These are phyloP conservation scores for Amphilophus citrinellus DNA, from an alignment of 2,113 vertebrate species.

Conservation along the genomic window DNA sequence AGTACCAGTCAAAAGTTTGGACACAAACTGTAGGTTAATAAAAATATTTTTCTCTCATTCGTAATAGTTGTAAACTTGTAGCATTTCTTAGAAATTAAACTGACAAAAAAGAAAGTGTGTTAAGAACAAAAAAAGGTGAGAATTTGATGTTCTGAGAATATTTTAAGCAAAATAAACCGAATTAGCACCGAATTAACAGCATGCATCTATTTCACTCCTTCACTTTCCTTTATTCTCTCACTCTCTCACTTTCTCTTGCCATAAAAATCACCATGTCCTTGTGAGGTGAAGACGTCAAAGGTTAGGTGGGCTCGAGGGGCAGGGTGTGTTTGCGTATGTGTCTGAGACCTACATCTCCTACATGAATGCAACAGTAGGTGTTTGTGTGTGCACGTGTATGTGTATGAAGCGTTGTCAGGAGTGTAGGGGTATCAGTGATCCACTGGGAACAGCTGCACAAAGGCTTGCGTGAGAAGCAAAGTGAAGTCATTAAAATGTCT, in stretches of 20 bases:
- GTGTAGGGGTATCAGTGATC: slow-evolving; percentile 75
- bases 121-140: background rate
- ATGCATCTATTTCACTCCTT: background rate
- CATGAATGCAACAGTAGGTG: slow-evolving; percentile 38
- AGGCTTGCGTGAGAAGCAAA: slow-evolving; percentile 73
- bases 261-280: slow-evolving; percentile 69
- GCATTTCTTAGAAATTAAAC: background rate
- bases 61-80: background rate
- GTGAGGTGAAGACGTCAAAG: slow-evolving; percentile 64
- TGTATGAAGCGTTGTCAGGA: slow-evolving; percentile 67
- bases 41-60: background rate
- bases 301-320: slow-evolving; percentile 60
- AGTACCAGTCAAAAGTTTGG: too few relatives aligned
- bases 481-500: slow-evolving; percentile 63
- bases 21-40: background rate
- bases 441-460: slow-evolving; percentile 80
- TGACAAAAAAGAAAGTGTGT: background rate
- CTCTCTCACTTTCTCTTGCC: slow-evolving; percentile 35
- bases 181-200: background rate
- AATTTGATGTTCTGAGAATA: background rate
- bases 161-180: background rate
- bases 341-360: slow-evolving; percentile 30
- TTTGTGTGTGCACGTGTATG: slow-evolving; percentile 14
- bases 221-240: background rate
- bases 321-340: slow-evolving; percentile 50